Evolutionary conservation across 2,113 vertebrate genomes (phyloP).

Genomic region (Noctilio leporinus): DNA sequence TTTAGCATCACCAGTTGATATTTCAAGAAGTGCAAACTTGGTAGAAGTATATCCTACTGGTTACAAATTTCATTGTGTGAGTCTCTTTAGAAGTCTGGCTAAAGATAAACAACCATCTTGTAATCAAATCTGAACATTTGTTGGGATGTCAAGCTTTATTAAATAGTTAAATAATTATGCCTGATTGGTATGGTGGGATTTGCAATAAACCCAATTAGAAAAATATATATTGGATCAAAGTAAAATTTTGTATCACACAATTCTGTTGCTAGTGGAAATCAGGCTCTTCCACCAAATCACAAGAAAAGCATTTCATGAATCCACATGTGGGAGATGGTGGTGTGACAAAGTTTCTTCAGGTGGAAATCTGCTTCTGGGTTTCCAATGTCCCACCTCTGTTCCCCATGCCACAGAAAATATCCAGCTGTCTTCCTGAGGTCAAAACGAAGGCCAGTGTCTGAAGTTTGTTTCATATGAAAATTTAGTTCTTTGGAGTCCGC

Average conservation of each 20-base stretch:
- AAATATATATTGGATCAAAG: constrained; percentile 62
- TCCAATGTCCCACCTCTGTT: too few relatives aligned
- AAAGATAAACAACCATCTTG: neutral
- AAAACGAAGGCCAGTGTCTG: too few relatives aligned
- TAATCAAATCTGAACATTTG: neutral
- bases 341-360: too few relatives aligned
- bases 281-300: too few relatives aligned
- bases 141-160: constrained; percentile 19
- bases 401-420: too few relatives aligned
- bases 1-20: neutral
- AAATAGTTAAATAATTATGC: constrained; percentile 74
- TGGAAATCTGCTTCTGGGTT: too few relatives aligned
- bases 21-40: constrained; percentile 13
- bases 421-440: too few relatives aligned
- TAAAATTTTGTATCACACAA: constrained; percentile 69
- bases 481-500: too few relatives aligned
- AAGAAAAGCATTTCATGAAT: too few relatives aligned
- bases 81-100: neutral
- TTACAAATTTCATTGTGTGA: neutral
- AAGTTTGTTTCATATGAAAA: too few relatives aligned
- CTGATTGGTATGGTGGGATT: constrained; percentile 62
- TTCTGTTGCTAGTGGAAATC: neutral
- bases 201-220: constrained; percentile 60
- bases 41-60: neutral
- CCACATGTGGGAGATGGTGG: too few relatives aligned